Evolutionary conservation across 2,888 invertebrate genomes (phyloP).

Genomic region (Apamea epomidion): DNA sequence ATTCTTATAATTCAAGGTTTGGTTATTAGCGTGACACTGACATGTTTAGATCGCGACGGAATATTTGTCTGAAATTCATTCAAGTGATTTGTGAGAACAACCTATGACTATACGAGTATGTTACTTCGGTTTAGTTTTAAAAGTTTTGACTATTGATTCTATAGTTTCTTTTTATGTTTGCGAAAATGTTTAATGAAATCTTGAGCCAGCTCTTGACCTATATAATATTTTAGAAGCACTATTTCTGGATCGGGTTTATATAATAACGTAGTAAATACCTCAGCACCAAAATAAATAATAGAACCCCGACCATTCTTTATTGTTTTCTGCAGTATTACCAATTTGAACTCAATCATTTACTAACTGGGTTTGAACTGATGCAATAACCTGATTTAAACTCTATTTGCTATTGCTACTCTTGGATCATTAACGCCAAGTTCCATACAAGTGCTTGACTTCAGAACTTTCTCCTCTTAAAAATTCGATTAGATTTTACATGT

Average conservation of each 20-base stretch:
- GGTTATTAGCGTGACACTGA: slow-evolving; percentile 11
- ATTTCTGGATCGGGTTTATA: not conserved
- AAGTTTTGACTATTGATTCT: no score
- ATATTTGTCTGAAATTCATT: not conserved
- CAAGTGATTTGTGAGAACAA: not conserved
- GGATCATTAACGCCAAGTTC: not conserved
- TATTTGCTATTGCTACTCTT: not conserved
- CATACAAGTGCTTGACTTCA: not conserved
- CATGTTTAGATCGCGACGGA: slow-evolving; percentile 2
- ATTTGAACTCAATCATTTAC: not conserved
- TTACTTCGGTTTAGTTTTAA: not conserved
- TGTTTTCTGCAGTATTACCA: not conserved
- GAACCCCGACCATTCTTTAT: not conserved
- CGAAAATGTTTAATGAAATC: not conserved
- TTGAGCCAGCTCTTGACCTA: not conserved
- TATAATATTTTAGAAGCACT: not conserved
- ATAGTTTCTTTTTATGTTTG: not conserved
- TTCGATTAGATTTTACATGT: not conserved
- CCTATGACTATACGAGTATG: no score
- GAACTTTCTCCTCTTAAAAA: not conserved
- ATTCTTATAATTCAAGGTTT: slow-evolving; percentile 29
- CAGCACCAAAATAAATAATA: not conserved
- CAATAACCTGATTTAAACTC: not conserved
- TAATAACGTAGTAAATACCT: not conserved
- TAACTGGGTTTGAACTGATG: not conserved